These are phyloP conservation scores for Eremophila alpestris DNA, from an alignment of 2,797 vertebrate species.

Conservation along the genomic window DNA sequence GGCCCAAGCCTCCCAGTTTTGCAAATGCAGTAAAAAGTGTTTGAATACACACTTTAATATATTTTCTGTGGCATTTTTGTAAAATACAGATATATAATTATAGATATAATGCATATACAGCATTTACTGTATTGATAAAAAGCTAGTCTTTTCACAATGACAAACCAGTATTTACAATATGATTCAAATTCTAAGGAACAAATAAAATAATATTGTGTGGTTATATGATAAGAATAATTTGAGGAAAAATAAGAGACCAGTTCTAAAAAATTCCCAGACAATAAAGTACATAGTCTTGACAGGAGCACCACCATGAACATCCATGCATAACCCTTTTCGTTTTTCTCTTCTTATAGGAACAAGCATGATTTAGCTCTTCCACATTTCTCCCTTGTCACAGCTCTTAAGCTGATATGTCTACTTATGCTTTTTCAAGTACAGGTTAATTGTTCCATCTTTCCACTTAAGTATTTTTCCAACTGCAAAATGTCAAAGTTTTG, in stretches of 20 bases:
- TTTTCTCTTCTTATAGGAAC: background rate
- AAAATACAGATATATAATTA: constrained; percentile 82
- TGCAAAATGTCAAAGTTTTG: constrained; percentile 17
- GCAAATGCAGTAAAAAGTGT: constrained; percentile 71
- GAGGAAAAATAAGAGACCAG: constrained; percentile 51
- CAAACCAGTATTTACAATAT: constrained; percentile 74
- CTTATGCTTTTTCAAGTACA: background rate
- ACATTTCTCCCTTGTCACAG: background rate
- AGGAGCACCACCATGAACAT: background rate
- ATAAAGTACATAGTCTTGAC: constrained; percentile 7
- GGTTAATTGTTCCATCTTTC: background rate
- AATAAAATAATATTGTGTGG: constrained; percentile 61
- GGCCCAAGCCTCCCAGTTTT: constrained; percentile 30
- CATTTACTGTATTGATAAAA: constrained; percentile 74
- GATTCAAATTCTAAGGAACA: constrained; percentile 61
- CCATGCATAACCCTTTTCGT: background rate
- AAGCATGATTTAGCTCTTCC: background rate
- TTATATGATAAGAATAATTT: constrained; percentile 62
- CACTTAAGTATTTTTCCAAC: background rate
- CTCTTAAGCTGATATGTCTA: background rate
- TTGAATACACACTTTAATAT: constrained; percentile 81
- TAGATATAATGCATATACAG: constrained; percentile 74
- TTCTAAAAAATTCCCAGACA: constrained; percentile 26
- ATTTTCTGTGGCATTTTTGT: constrained; percentile 78
- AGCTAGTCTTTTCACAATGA: constrained; percentile 70